Evolutionary conservation across 2,113 vertebrate species (phyloP).

Genomic region (Pimephales promelas): DNA sequence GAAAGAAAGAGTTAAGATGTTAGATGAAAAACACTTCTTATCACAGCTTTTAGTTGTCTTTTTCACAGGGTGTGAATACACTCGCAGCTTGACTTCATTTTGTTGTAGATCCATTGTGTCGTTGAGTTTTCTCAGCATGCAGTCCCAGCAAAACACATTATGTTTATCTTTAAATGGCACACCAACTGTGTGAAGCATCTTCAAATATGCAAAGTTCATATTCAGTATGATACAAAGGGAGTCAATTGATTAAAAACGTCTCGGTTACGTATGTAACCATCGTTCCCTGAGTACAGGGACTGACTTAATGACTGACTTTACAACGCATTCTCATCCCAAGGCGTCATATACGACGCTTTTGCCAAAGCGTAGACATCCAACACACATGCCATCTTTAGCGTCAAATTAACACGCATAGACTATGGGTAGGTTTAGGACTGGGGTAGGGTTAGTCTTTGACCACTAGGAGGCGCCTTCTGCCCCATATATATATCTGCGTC

Average conservation of each 20-base stretch:
- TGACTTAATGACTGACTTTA: too few species aligned
- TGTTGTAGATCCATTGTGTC: conserved; percentile 25
- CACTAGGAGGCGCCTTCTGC: too few species aligned
- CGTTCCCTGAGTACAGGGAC: too few species aligned
- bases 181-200: conserved; percentile 1
- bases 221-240: background rate
- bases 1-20: conserved; percentile 24
- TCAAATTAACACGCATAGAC: too few species aligned
- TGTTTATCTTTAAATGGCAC: conserved; percentile 35
- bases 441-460: too few species aligned
- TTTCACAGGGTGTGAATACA: conserved; percentile 12
- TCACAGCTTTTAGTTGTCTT: background rate
- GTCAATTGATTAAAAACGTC: background rate
- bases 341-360: too few species aligned
- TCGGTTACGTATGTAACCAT: too few species aligned
- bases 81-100: background rate
- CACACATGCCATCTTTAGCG: too few species aligned
- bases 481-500: too few species aligned
- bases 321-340: too few species aligned
- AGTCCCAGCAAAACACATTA: conserved; percentile 19
- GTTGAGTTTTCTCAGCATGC: conserved; percentile 14
- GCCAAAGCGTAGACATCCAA: too few species aligned
- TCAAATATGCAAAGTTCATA: background rate
- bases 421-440: too few species aligned
- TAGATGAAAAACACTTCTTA: background rate